Base-by-base conservation (phyloP, 2,113 vertebrate genomes). In the Ameiurus melas region DNA sequence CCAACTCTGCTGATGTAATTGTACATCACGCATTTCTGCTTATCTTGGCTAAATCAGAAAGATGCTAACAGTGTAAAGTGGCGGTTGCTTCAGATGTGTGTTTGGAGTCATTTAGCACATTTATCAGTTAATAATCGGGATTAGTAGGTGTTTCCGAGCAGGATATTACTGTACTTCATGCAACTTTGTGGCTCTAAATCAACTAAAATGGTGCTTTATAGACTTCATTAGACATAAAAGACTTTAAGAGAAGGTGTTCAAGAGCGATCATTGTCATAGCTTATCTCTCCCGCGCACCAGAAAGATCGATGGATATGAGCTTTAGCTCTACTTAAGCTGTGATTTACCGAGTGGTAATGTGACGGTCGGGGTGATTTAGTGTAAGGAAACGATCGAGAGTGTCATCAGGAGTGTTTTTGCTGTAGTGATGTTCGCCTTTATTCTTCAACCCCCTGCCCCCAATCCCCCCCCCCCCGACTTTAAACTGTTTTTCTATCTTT, bases 271-370 rank as follows among this genome's bases (percentile, higher is more conserved):
- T 60, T 47, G 12, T 62, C 27, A 20, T 78, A n/a, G 85, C 55
- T 58, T 58, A 17, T 51, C 75, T 68, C 10, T 66, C 36, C 57
- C 9, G 33, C 27, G 2, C 77, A 43, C 53, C 39, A 19, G 5
- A 36, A 64, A 68, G 60, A 86, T 8, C 13, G 25, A 87, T 71
- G 64, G 51, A 83, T 62, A 17, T 53, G 7, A 58, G 51, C 62
- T 27, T 17, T 81, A n/a, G n/a, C n/a, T 58, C 80, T n/a, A 33
- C 27, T 68, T 83, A 58, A 17, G 10, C 10, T 25, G 17, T 83
- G 64, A 87, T 83, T 87, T 57, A 60, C 62, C 12, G 79, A 27
- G 80, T 83, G 68, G 13, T 62, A 43, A 70, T 83, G 86, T 83
- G 64, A 66, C 1, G 68, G 39, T 71, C 13, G 0, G 85, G 47